Evolutionary conservation across 2,888 invertebrate genomes (phyloP), one percentile per base, ranked within the genome.

Genomic region (Meloe dianella): DNA sequence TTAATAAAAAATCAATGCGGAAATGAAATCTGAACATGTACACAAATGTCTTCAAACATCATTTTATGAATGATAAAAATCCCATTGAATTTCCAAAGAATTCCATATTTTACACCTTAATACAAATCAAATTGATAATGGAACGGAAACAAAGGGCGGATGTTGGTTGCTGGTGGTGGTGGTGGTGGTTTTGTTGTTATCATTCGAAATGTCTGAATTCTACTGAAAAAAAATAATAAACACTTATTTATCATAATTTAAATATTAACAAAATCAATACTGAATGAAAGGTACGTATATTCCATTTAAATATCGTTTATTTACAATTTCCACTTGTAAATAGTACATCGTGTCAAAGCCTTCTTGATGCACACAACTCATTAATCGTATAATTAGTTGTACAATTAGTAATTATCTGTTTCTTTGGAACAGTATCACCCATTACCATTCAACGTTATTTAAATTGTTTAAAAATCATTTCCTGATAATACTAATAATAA

Each of bases 1-100:
- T 41, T 41, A n/a, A n/a, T 41, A 17, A 20, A 20, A 47, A 20
- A 10, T 20, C 12, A 47, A 47, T 20, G 20, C 47, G 47, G 47
- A 47, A 47, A 47, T 47, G 47, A 47, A 47, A 47, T 47, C 47
- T 47, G 47, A 20, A 47, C 47, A 20, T 47, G 20, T 22, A 6
- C 8, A 47, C 47, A 20, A 20, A 2, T n/a, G n/a, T 5, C 27
- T 27, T 35, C 14, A 32, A 41, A 17, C n/a, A n/a, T n/a, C 6
- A 12, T 8, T 17, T 41, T 6, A 41, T 41, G 41, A 41, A 41
- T 41, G 41, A 41, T 41, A 35, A 32, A 32, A 12, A 14, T 35
- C 12, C 35, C 35, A 14, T 35, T 12, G 14, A 14, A 17, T 41
- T 41, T 41, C 8, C 41, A 41, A 41, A 2, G 41, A 41, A 41